phyloP scores from a whole-genome alignment of 2,888 invertebrate species.

The Deladenus siricidicola region DNA sequence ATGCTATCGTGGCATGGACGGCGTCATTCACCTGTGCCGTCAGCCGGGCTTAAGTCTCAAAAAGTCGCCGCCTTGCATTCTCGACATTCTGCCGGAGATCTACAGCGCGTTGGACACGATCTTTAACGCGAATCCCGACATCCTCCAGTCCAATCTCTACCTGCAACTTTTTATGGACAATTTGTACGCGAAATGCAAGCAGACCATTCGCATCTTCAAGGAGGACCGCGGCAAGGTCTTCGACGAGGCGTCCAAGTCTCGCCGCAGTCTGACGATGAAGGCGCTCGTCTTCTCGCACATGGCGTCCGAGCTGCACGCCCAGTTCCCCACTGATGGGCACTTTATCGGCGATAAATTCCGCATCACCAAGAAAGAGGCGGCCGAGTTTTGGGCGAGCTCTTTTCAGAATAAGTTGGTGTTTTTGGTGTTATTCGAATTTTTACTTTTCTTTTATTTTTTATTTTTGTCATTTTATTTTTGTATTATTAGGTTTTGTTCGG shows the following conservation, averaged over 20 bases:
- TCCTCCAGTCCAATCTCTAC: constrained; percentile 70
- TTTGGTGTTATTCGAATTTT: too few relatives aligned
- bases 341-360: constrained; percentile 95
- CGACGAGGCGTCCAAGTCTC: constrained; percentile 85
- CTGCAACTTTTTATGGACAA: constrained; percentile 95
- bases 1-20: constrained; percentile 45
- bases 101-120: constrained; percentile 72
- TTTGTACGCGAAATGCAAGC: constrained; percentile 91
- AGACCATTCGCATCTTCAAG: constrained; percentile 68
- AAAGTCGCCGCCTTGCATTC: constrained; percentile 96
- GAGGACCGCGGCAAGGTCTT: constrained; percentile 97
- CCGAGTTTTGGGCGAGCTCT: constrained; percentile 91
- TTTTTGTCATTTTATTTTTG: too few relatives aligned
- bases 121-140: constrained; percentile 34
- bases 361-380: constrained; percentile 97
- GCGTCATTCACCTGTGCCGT: constrained; percentile 91
- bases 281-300: constrained; percentile 98
- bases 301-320: constrained; percentile 94
- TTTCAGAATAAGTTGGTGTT: constrained; percentile 59
- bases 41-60: constrained; percentile 82
- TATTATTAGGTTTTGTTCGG: too few relatives aligned
- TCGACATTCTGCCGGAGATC: constrained; percentile 97
- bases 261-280: constrained; percentile 89
- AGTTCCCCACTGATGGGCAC: constrained; percentile 85
- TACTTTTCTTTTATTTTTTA: too few relatives aligned